Evolutionary conservation across 2,797 vertebrate species (phyloP), one percentile per base, ranked within the genome.

Genomic region (Oophaga sylvatica): DNA sequence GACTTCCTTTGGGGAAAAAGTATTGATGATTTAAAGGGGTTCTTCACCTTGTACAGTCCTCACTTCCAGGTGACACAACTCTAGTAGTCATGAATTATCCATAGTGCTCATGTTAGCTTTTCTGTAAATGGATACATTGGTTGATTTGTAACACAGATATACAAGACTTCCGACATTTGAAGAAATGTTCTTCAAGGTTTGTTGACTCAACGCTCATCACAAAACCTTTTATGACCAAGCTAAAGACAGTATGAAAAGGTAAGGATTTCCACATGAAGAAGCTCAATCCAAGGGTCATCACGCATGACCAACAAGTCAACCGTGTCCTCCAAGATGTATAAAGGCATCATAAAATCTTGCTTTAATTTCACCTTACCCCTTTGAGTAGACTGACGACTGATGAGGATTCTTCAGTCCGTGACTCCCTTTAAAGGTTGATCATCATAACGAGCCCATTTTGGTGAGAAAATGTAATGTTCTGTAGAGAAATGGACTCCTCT

Each of bases 381-480:
- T 20, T 45, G 35, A 45, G 31, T 65, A 80, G 29, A 41, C 1
- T 17, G 79, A 80, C 41, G 59, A 65, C 35, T 63, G 79, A 80
- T 65, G 60, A 65, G 31, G 59, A 20, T 63, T 41, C 62, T 45
- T 41, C 13, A 59, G 12, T 45, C 31, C 19, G 16, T 45, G 79
- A 45, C 60, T 13, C 31, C n/a, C 7, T 15, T 17, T 62, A 60
- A 19, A 41, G 7, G 79, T 63, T 60, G 5, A 41, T 62, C 26
- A 80, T 35, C 7, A 16, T 41, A 41, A 62, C 5, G 20, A 35
- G 31, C 19, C 35, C 6, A 20, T 31, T 45, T 63, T 63, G 79
- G 79, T 45, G 79, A 63, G 77, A 35, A 65, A 16, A 53, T 15
- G 70, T 83, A 83, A 83, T 83, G 81, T 83, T 73, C 68, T 83